Evolutionary conservation across 2,113 vertebrate species (phyloP).

Genomic region (Myiozetetes cayanensis): DNA sequence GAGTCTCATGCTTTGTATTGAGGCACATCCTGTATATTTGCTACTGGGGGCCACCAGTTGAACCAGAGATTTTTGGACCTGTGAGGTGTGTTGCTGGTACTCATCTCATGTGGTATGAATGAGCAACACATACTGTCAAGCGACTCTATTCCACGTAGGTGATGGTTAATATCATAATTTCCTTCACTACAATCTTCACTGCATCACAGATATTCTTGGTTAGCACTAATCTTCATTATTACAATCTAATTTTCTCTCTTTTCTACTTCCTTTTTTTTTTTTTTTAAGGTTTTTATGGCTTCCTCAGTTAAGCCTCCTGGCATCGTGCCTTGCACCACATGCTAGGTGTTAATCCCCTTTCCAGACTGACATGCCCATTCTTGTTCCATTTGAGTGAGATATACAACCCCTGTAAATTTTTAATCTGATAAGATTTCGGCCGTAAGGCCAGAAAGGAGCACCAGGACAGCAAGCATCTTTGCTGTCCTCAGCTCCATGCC

Average conservation of each 20-base stretch:
- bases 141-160: not conserved
- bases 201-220: not conserved
- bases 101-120: not conserved
- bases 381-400: not conserved
- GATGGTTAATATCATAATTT: not conserved
- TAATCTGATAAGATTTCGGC: not conserved
- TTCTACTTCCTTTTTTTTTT: not conserved
- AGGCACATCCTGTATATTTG: not conserved
- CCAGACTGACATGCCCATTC: not conserved
- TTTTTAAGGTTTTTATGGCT: not conserved
- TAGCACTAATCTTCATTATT: constrained; percentile 19
- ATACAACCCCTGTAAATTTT: not conserved
- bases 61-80: not conserved
- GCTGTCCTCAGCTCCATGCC: not conserved
- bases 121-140: not conserved
- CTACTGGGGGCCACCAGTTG: not conserved
- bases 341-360: constrained; percentile 21
- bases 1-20: not conserved
- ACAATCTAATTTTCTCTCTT: not conserved
- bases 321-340: not conserved
- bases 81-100: not conserved
- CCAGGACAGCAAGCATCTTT: not conserved
- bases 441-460: not conserved
- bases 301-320: constrained; percentile 25
- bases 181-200: not conserved